phyloP scores from a whole-genome alignment of 2,888 invertebrate genomes.

The Cephus nigrinus region DNA sequence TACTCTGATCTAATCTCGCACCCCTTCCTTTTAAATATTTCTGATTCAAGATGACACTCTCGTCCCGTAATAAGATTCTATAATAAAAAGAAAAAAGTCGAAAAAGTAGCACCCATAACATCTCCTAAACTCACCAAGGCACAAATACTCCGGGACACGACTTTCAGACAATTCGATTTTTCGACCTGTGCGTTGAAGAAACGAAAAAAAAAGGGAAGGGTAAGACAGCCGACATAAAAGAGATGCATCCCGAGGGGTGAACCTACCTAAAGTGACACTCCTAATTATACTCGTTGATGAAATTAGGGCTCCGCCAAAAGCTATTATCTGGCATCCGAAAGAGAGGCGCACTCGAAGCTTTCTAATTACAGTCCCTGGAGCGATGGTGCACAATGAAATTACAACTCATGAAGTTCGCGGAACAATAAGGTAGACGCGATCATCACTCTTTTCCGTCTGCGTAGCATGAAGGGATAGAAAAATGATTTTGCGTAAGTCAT shows the following conservation, averaged over 20 bases:
- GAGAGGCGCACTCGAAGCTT: conserved; percentile 6
- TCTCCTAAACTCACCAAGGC: too few species aligned
- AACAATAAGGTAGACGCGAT: conserved; percentile 8
- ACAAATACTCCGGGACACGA: too few species aligned
- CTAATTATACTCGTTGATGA: conserved; percentile 20
- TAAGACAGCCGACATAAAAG: neutral
- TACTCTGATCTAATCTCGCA: too few species aligned
- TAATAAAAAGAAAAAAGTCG: too few species aligned
- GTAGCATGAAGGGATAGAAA: too few species aligned
- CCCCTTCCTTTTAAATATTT: too few species aligned
- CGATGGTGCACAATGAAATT: conserved; percentile 16
- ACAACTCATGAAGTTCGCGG: conserved; percentile 11
- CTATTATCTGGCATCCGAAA: conserved; percentile 8
- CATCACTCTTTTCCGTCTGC: too few species aligned
- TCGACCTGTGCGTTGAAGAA: neutral
- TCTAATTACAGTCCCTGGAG: conserved; percentile 17
- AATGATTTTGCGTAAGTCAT: too few species aligned
- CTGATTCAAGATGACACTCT: too few species aligned
- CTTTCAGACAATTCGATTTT: conserved; percentile 5
- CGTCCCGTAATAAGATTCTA: too few species aligned
- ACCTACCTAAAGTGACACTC: conserved; percentile 21
- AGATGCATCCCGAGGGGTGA: neutral
- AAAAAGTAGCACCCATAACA: too few species aligned
- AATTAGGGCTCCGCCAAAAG: conserved; percentile 20
- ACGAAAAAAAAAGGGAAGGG: too few species aligned